Base-by-base conservation (phyloP, 2,888 invertebrate genomes). In the Rhodophaea formosa region DNA sequence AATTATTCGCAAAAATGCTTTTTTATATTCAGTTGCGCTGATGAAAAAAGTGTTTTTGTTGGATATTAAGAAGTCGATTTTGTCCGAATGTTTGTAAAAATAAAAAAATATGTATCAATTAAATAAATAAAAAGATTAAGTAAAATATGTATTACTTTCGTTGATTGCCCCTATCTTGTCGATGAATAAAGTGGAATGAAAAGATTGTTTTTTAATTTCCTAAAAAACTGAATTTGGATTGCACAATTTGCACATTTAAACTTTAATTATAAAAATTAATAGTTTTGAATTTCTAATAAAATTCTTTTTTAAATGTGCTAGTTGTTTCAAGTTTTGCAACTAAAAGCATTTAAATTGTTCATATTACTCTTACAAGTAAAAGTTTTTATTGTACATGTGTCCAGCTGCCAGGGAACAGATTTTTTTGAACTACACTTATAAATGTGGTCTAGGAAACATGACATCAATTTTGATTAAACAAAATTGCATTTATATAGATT, bases 11-110 rank as follows among this genome's bases (percentile, higher is more conserved):
- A 55, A 53, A 53, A 54, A 58, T 46, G 32, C 23, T 52, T 53
- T 45, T 61, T 68, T 68, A 69, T 69, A 72, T 69, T 71, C 68
- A 70, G 65, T 60, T 16, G n/a, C 61, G 57, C 60, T 70, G 71
- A 69, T 70, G 59, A 64, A 62, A 60, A 32, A 59, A 58, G 56
- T 59, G 30, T 62, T 63, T 62, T 62, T 67, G 68, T 63, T 44
- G 67, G 54, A 66, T 73, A 73, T 71, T 71, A 58, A 70, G n/a
- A 32, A 47, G 47, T 42, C 8, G 39, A 29, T 47, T 47, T 35
- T 47, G 53, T 30, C 17, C 14, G 12, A 42, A 53, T 17, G 15
- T 16, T 39, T 14, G 14, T 62, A 58, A 61, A 61, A 46, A 61
- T 58, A 43, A 56, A 56, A 53, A 39, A 39, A 42, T 46, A 12